Percentiles rank a stretch among this genome's conserved stretches.
Evolutionary conservation across 2,113 vertebrate species (phyloP).

Genomic region (Austrofundulus limnaeus): DNA sequence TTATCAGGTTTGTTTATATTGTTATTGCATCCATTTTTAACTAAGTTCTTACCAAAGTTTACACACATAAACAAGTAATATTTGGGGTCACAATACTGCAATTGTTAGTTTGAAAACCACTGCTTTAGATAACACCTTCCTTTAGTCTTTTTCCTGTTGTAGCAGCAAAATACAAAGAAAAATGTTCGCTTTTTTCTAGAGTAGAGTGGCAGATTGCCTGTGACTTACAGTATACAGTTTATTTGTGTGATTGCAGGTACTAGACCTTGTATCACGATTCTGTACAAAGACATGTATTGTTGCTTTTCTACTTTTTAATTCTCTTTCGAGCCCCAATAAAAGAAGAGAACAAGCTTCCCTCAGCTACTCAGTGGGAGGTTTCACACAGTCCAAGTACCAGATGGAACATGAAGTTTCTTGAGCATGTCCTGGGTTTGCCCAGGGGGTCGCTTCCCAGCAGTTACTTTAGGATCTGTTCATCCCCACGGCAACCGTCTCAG

Average conservation of each 20-base stretch:
- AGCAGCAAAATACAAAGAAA: too few relatives aligned
- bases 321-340: slow-evolving; percentile 34
- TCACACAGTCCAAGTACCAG: slow-evolving; percentile 19
- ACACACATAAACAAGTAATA: too few relatives aligned
- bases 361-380: slow-evolving; percentile 30
- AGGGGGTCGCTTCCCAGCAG: slow-evolving; percentile 29
- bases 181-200: too few relatives aligned
- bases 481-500: slow-evolving; percentile 36
- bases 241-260: slow-evolving; percentile 1
- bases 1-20: too few relatives aligned
- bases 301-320: slow-evolving; percentile 13
- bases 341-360: slow-evolving; percentile 8
- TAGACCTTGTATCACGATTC: neutral
- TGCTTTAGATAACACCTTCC: too few relatives aligned
- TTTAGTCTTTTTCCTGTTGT: too few relatives aligned
- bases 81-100: too few relatives aligned
- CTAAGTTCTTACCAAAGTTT: too few relatives aligned
- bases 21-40: too few relatives aligned
- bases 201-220: too few relatives aligned
- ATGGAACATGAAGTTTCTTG: slow-evolving; percentile 37
- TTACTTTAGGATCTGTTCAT: slow-evolving; percentile 16
- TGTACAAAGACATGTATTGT: neutral
- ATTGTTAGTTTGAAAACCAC: too few relatives aligned
- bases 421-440: slow-evolving; percentile 32
- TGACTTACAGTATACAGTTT: too few relatives aligned